phyloP scores from a whole-genome alignment of 2,113 vertebrate species.

The Anguilla rostrata region DNA sequence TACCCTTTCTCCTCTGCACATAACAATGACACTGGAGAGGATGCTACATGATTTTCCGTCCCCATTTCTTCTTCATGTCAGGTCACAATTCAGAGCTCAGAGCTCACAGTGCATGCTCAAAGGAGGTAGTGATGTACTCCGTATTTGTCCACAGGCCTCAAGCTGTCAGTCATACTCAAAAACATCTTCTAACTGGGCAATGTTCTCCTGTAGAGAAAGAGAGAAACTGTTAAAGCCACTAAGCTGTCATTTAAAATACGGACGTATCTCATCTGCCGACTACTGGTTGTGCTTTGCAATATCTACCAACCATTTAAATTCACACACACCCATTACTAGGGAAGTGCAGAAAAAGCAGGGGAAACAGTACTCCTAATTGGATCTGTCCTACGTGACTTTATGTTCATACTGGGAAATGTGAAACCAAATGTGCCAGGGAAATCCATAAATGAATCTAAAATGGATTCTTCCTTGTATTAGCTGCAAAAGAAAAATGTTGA shows the following conservation, averaged over 20 bases:
- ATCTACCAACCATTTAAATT: background rate
- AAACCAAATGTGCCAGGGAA: too few relatives aligned
- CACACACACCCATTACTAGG: background rate
- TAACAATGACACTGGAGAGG: background rate
- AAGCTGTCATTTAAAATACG: background rate
- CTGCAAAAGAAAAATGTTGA: too few relatives aligned
- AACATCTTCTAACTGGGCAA: slow-evolving; percentile 47
- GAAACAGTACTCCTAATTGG: background rate
- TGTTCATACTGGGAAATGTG: too few relatives aligned
- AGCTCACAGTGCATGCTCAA: background rate
- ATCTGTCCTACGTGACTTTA: background rate
- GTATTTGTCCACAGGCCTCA: background rate
- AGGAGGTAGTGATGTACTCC: background rate
- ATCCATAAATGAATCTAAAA: too few relatives aligned
- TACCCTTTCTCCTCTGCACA: background rate
- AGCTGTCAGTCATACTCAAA: slow-evolving; percentile 62
- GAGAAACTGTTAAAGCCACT: slow-evolving; percentile 3
- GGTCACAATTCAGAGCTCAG: slow-evolving; percentile 1
- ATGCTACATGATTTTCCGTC: background rate
- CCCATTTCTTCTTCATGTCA: background rate
- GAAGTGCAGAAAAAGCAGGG: background rate
- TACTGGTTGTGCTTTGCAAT: background rate
- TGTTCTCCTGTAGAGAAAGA: slow-evolving; percentile 56
- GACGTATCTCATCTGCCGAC: background rate
- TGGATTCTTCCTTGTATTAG: too few relatives aligned